A percentile compares a stretch with the other conserved stretches of the same genome.
Conservation (phyloP, 1,140 invertebrate genomes). For the Drosophila guanche region DNA sequence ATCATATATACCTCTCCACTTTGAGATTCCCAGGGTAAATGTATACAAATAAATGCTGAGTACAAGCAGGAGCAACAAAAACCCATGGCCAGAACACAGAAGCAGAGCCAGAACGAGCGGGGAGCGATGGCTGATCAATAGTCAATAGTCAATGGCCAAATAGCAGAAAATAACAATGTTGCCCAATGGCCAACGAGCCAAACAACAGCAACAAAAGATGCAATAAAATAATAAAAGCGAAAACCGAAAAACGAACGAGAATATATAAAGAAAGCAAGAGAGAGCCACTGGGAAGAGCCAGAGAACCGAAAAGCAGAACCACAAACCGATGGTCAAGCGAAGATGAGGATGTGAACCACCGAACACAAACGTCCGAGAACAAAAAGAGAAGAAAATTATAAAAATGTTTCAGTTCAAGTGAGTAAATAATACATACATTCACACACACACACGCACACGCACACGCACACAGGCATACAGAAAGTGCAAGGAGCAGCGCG, state of each 20-base stretch:
- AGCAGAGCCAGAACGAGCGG: constrained; percentile 4
- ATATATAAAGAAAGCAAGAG: neutral
- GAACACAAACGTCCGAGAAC: constrained; percentile 2
- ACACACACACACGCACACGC: constrained; percentile 19
- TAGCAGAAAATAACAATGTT: constrained; percentile 81
- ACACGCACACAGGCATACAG: constrained; percentile 4
- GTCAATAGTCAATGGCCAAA: constrained; percentile 78
- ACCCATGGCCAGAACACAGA: neutral
- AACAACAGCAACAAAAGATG: constrained; percentile 61
- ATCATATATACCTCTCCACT: too few relatives aligned
- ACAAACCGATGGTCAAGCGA: constrained; percentile 45
- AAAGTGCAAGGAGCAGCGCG: constrained; percentile 4
- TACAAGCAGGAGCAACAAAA: constrained; percentile 6
- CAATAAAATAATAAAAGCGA: constrained; percentile 46
- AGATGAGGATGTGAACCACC: neutral
- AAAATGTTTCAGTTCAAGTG: constrained; percentile 72
- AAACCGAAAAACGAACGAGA: neutral
- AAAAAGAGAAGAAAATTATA: constrained; percentile 65
- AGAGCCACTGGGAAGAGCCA: neutral
- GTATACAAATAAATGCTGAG: constrained; percentile 1
- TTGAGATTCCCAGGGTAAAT: too few relatives aligned
- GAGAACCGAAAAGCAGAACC: constrained; percentile 22
- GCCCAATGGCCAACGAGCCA: constrained; percentile 78
- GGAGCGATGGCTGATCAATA: constrained; percentile 61
- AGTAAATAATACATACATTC: constrained; percentile 64